Conservation (phyloP, 2,888 invertebrate genomes). For the Apamea anceps region DNA sequence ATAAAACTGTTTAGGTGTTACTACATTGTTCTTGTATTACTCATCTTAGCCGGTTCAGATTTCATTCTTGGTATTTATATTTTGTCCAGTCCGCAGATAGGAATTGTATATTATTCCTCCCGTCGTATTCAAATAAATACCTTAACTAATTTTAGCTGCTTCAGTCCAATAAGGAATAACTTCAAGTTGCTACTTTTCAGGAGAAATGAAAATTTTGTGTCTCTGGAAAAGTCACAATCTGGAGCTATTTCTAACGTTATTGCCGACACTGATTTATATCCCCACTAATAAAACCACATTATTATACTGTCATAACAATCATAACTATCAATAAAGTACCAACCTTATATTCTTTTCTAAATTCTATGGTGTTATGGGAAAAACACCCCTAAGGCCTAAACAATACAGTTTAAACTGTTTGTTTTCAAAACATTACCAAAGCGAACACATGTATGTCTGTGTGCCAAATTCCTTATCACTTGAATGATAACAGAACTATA, state of each 20-base stretch:
- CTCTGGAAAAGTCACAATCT: background rate
- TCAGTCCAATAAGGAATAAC: too few relatives aligned
- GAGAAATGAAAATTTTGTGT: background rate
- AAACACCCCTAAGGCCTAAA: conserved; percentile 22
- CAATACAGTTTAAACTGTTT: conserved; percentile 37
- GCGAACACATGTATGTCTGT: conserved; percentile 9
- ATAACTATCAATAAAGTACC: background rate
- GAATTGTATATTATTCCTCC: background rate
- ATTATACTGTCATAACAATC: conserved; percentile 2
- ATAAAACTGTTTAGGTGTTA: conserved; percentile 2
- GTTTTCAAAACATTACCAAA: conserved; percentile 21
- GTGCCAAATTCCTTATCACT: conserved; percentile 40
- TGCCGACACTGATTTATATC: background rate
- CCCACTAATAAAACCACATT: background rate
- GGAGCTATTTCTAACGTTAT: background rate
- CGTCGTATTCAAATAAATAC: background rate
- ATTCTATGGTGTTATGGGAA: background rate
- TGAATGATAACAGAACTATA: conserved; percentile 33
- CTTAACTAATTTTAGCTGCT: background rate
- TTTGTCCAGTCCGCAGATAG: background rate
- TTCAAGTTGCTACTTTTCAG: background rate
- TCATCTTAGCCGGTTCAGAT: conserved; percentile 32
- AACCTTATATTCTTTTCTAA: background rate
- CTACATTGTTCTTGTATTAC: conserved; percentile 1
- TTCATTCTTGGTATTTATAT: conserved; percentile 44